Conservation (phyloP, 2,113 vertebrate species). For the Oryzias melastigma region DNA sequence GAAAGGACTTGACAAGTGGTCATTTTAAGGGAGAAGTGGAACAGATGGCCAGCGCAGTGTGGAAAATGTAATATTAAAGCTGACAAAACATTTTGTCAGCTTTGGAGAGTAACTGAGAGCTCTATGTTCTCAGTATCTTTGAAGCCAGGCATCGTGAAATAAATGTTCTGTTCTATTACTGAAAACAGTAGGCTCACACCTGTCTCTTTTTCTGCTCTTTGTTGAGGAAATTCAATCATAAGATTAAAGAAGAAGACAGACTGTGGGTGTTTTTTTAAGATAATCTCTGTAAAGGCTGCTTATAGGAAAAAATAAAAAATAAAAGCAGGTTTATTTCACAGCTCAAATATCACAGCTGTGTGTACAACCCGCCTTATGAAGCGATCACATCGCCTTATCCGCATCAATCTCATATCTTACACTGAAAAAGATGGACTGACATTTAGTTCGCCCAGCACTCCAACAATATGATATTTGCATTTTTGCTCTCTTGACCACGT, state of each 20-base stretch:
- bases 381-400: slow-evolving; percentile 55
- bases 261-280: slow-evolving; percentile 45
- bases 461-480: slow-evolving; percentile 74
- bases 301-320: slow-evolving; percentile 25
- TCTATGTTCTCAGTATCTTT: slow-evolving; percentile 19
- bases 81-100: slow-evolving; percentile 16
- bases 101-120: slow-evolving; percentile 19
- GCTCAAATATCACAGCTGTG: slow-evolving; percentile 71
- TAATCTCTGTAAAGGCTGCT: slow-evolving; percentile 58
- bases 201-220: slow-evolving; percentile 24
- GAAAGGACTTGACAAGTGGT: slow-evolving; percentile 51
- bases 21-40: slow-evolving; percentile 27
- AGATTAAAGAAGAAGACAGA: slow-evolving; percentile 49
- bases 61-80: slow-evolving; percentile 39
- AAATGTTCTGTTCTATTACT: slow-evolving; percentile 42
- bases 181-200: slow-evolving; percentile 37
- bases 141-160: slow-evolving; percentile 29
- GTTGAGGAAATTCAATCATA: slow-evolving; percentile 29
- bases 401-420: slow-evolving; percentile 64
- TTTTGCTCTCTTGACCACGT: slow-evolving; percentile 67
- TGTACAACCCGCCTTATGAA: slow-evolving; percentile 59
- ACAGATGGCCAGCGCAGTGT: slow-evolving; percentile 22
- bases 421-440: slow-evolving; percentile 61
- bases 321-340: slow-evolving; percentile 55
- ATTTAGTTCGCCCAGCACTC: slow-evolving; percentile 69